These are phyloP conservation scores for Parazoanthus atlanticus DNA, from an alignment of 92 coral and sea anemone species.

Conservation along the genomic window DNA sequence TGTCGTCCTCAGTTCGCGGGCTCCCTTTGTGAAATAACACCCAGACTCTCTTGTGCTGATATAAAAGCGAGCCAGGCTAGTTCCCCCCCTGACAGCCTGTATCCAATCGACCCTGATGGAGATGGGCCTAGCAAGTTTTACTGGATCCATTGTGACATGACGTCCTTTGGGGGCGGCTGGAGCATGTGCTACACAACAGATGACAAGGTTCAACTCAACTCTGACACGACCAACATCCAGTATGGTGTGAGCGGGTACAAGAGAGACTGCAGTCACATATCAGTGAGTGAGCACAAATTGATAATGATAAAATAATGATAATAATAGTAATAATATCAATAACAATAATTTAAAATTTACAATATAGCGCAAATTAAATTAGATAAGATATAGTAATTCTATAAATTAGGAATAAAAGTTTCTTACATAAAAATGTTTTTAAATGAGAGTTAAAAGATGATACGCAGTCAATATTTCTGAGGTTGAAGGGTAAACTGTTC, in stretches of 20 bases:
- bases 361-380: too few relatives aligned
- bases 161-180: constrained; percentile 36
- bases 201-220: neutral
- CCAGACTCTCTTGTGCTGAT: neutral
- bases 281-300: neutral
- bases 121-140: neutral
- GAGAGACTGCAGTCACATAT: constrained; percentile 16
- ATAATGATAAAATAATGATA: neutral
- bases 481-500: too few relatives aligned
- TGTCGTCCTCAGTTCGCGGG: neutral
- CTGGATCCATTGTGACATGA: constrained; percentile 24
- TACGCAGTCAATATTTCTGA: too few relatives aligned
- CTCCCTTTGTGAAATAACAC: neutral
- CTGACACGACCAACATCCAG: neutral
- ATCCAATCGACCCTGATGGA: neutral
- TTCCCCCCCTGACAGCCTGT: neutral
- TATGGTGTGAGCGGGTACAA: constrained; percentile 22
- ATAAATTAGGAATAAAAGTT: too few relatives aligned
- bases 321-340: too few relatives aligned
- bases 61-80: neutral
- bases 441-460: too few relatives aligned
- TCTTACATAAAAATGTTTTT: too few relatives aligned
- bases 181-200: constrained; percentile 27
- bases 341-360: too few relatives aligned
- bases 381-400: too few relatives aligned